Evolutionary conservation across 2,888 invertebrate genomes (phyloP).

Genomic region (Aphidoletes aphidimyza): DNA sequence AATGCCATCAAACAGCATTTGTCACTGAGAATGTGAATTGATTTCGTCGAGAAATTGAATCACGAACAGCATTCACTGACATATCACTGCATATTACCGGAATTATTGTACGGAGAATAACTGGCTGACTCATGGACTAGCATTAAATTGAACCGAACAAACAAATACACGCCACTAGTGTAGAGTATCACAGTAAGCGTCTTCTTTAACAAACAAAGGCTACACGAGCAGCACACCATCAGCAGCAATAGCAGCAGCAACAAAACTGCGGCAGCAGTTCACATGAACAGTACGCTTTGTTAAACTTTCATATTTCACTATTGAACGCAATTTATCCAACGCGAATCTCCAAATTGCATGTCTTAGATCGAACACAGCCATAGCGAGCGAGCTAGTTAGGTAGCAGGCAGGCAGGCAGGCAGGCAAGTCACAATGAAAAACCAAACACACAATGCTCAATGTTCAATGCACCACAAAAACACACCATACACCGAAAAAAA

Average conservation of each 20-base stretch:
- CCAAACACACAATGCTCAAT: not conserved
- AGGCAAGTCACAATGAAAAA: slow-evolving; percentile 17
- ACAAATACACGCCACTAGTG: slow-evolving; percentile 8
- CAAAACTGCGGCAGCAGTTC: slow-evolving; percentile 17
- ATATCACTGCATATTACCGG: not conserved
- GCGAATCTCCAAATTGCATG: slow-evolving; percentile 36
- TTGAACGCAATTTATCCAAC: slow-evolving; percentile 37
- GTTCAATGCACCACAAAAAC: not conserved
- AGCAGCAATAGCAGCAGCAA: slow-evolving; percentile 33
- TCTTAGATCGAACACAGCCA: slow-evolving; percentile 4
- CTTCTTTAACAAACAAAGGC: slow-evolving; percentile 53
- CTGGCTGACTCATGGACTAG: not conserved
- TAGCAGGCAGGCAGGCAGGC: not conserved
- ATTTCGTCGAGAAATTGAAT: not conserved
- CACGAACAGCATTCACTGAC: not conserved
- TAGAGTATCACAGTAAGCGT: not conserved
- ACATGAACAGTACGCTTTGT: slow-evolving; percentile 11
- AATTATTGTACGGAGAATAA: not conserved
- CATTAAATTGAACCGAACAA: not conserved
- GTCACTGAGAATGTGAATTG: not conserved
- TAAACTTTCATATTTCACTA: slow-evolving; percentile 52
- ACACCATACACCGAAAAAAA: not conserved
- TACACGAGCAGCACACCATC: slow-evolving; percentile 43
- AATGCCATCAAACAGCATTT: not conserved
- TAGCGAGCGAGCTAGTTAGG: not conserved